Evolutionary conservation across 2,888 invertebrate genomes (phyloP), one percentile per base, ranked within the genome.

Genomic region (Biston betularia): DNA sequence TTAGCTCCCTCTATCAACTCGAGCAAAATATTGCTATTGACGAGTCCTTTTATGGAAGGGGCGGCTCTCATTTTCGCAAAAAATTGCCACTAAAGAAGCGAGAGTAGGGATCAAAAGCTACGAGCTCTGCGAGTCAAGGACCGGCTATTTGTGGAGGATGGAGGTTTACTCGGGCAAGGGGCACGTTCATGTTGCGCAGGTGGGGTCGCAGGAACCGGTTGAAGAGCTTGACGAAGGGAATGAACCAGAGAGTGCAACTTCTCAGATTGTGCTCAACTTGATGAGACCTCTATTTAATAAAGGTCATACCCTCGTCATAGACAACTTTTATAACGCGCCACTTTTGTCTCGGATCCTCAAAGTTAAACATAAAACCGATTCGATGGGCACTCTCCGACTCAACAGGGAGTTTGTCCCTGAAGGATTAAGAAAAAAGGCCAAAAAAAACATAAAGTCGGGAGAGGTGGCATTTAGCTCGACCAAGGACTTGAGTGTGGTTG

Each of bases 271-370:
- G 0, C 53, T 58, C 9, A 63, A 12, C 8, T 33, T 78, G 0
- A 62, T 74, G 52, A 46, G 70, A 53, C 76, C 74, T 10, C 56
- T 77, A 6, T 69, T 73, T 49, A 15, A 63, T 0, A 63, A 11
- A 63, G 78, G 76, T 42, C 76, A 79, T 56, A 77, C 75, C 0
- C 45, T 79, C 0, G 69, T 77, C 0, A 78, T 76, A 74, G 76
- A 79, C 35, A 78, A 76, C 66, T 78, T 72, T 65, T 78, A 79
- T 62, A 79, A 78, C 44, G 33, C 73, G 0, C 77, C 76, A n/a
- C 63, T 75, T 1, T 34, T 77, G 14, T 69, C 74, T 0, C 11
- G 78, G 55, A 3, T 59, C 49, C 50, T 78, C 0, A 78, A 78
- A 65, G 0, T 10, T 9, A 65, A 71, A 40, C 59, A 71, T 50